These are phyloP conservation scores for Ochotona curzoniae DNA, from an alignment of 2,113 vertebrate species.

Conservation along the genomic window DNA sequence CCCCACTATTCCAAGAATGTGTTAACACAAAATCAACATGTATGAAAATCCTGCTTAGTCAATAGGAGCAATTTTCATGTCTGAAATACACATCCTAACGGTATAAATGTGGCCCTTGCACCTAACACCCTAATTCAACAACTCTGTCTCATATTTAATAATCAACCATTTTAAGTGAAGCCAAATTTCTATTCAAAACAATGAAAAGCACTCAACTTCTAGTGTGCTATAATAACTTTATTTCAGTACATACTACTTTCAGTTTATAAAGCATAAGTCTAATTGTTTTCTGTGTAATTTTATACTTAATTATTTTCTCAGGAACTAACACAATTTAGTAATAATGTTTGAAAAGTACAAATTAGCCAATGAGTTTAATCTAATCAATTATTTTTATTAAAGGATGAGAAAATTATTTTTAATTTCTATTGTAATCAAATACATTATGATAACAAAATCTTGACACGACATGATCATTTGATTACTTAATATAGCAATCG, in stretches of 20 bases:
- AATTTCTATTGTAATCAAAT: slow-evolving; percentile 52
- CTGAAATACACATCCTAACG: neutral
- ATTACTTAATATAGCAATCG: slow-evolving; percentile 22
- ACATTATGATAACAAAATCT: slow-evolving; percentile 33
- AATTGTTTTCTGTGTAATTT: neutral
- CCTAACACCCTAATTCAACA: slow-evolving; percentile 13
- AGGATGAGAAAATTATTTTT: slow-evolving; percentile 44
- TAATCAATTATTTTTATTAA: slow-evolving; percentile 52
- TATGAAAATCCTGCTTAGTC: neutral
- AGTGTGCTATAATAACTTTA: neutral
- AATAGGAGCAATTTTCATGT: neutral
- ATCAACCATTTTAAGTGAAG: slow-evolving; percentile 12
- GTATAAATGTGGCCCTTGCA: neutral
- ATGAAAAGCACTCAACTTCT: neutral
- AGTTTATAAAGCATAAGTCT: neutral
- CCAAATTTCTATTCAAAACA: slow-evolving; percentile 23
- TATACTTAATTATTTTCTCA: slow-evolving; percentile 28
- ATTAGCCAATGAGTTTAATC: slow-evolving; percentile 39
- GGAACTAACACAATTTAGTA: neutral
- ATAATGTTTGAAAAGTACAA: neutral
- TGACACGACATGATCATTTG: slow-evolving; percentile 43
- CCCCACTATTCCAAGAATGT: neutral
- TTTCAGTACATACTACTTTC: neutral
- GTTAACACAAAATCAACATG: slow-evolving; percentile 39
- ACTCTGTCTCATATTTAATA: neutral